A percentile compares a stretch with the other conserved stretches of the same genome.
These are phyloP conservation scores for Atta colombica DNA, from an alignment of 1,140 invertebrate species.

Conservation along the genomic window DNA sequence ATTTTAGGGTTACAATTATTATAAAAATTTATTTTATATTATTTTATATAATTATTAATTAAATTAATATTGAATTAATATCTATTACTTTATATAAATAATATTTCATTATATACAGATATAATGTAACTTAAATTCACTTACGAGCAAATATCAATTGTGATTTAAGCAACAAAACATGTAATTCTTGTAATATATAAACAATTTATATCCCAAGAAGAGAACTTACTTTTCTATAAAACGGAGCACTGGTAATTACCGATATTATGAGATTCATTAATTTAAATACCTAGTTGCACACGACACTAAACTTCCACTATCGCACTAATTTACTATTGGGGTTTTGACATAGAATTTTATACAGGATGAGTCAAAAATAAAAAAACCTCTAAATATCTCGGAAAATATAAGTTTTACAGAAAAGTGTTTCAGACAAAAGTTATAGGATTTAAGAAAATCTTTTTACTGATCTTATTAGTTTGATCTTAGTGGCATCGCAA, in stretches of 20 bases:
- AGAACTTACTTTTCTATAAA: not conserved
- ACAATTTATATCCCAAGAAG: not conserved
- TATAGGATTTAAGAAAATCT: too few relatives aligned
- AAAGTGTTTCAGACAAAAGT: too few relatives aligned
- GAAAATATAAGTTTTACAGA: too few relatives aligned
- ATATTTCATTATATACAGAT: not conserved
- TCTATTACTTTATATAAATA: not conserved
- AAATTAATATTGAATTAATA: too few relatives aligned
- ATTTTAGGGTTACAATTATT: not conserved
- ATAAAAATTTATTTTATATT: not conserved
- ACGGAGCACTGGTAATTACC: not conserved
- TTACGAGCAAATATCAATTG: not conserved
- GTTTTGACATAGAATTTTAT: not conserved
- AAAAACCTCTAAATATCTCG: too few relatives aligned
- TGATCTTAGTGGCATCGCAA: too few relatives aligned
- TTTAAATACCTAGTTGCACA: conserved; percentile 55
- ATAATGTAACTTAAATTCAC: not conserved
- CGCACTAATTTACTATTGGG: not conserved
- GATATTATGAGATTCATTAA: not conserved
- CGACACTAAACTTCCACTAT: conserved; percentile 59
- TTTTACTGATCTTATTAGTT: too few relatives aligned
- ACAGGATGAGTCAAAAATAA: too few relatives aligned
- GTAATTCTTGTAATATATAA: not conserved
- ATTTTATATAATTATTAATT: too few relatives aligned
- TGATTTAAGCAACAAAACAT: not conserved